Evolutionary conservation across 2,113 vertebrate species (phyloP), one percentile per base, ranked within the genome.

Genomic region (Hyla sarda): DNA sequence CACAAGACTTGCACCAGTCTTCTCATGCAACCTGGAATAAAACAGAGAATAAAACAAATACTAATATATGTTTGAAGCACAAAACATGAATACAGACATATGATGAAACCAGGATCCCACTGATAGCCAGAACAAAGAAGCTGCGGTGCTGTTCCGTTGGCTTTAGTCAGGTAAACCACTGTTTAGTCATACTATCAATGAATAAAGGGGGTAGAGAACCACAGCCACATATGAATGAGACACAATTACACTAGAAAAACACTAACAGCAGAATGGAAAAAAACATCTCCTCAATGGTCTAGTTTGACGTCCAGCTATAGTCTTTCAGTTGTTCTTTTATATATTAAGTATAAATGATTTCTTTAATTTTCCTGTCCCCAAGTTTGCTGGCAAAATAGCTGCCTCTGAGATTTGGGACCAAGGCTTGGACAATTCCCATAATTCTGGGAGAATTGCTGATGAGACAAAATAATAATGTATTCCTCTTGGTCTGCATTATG

Each of bases 391-490:
- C 28, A 17, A 76, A 76, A 52, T 50, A 50, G 14, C 47, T 30
- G 74, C 48, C n/a, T 50, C 28, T 50, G 74, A 52, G 41, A 50
- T 16, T 76, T 50, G 45, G n/a, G 48, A 52, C 12, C 47, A 8
- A 30, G 25, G 41, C 47, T 50, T 50, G 74, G 41, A 48, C 23
- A 19, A 76, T 76, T 76, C 73, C 47, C 73, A 76, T 50, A 45
- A 76, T 76, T 76, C n/a, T 50, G 23, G 30, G 21, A 28, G 37
- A 56, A 79, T 56, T 58, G 52, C 28, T 79, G 30, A 79, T 34
- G 48, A 58, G 50, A 52, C 50, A 79, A 50, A 52, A 32, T 30
- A 54, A 50, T 25, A 79, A 54, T 79, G 50, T 58, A 58, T 79
- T 37, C 50, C 30, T 79, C 50, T 32, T 34, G 28, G 28, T 56